Evolutionary conservation across 2,888 invertebrate species (phyloP).

Genomic region (Ellobium chinense): DNA sequence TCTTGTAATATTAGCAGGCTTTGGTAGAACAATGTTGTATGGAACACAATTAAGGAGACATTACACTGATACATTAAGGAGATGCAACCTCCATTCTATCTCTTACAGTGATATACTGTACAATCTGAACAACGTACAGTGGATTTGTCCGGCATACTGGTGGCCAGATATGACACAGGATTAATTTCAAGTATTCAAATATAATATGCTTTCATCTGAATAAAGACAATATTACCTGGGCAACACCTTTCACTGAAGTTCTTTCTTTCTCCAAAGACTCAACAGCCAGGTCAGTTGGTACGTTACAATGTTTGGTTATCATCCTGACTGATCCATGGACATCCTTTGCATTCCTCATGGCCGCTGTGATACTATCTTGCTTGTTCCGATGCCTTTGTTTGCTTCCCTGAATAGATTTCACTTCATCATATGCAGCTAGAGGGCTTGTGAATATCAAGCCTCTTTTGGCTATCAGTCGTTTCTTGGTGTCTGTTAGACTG

Average conservation of each 20-base stretch:
- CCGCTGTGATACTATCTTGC: constrained; percentile 6
- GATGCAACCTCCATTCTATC: too few species aligned
- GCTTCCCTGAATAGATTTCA: constrained; percentile 58
- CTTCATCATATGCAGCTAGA: constrained; percentile 63
- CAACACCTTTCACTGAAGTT: neutral
- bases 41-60: too few species aligned
- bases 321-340: constrained; percentile 3
- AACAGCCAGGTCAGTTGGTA: neutral
- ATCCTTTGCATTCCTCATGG: neutral
- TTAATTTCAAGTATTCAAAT: too few species aligned
- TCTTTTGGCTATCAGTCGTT: constrained; percentile 62
- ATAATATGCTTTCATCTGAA: too few species aligned
- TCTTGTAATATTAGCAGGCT: too few species aligned
- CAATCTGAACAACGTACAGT: too few species aligned
- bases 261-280: too few species aligned
- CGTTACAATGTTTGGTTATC: neutral
- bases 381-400: constrained; percentile 70
- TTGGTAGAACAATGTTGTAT: too few species aligned
- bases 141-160: too few species aligned
- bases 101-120: too few species aligned
- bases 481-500: constrained; percentile 72
- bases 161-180: too few species aligned
- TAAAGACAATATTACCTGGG: constrained; percentile 20
- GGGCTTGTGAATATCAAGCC: constrained; percentile 68
- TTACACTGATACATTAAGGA: too few species aligned